Conservation (phyloP, 2,888 invertebrate species). For the Didymodactylos carnosus region DNA sequence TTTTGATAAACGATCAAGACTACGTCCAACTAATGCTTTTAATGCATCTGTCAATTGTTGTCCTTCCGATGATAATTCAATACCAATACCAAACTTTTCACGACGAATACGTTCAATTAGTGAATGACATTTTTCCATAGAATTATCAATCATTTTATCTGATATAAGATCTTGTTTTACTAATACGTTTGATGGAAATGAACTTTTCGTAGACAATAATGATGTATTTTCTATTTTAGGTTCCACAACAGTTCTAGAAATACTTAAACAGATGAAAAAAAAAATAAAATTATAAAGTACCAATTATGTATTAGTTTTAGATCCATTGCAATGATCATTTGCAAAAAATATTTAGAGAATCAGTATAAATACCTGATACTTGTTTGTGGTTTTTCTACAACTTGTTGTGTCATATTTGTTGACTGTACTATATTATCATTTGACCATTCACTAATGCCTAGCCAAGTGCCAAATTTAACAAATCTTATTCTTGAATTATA, state of each 20-base stretch:
- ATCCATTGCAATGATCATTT: background rate
- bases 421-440: background rate
- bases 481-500: background rate
- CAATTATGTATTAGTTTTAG: too few relatives aligned
- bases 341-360: background rate
- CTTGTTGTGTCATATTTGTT: background rate
- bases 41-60: conserved; percentile 23
- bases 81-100: conserved; percentile 27
- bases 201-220: too few relatives aligned
- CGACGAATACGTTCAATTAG: background rate
- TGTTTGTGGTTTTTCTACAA: background rate
- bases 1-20: conserved; percentile 23
- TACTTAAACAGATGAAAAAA: too few relatives aligned
- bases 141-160: too few relatives aligned
- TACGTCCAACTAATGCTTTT: conserved; percentile 22
- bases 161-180: too few relatives aligned
- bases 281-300: too few relatives aligned
- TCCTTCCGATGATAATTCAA: conserved; percentile 26
- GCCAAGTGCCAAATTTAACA: background rate
- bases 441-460: background rate
- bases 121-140: too few relatives aligned
- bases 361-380: background rate
- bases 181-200: too few relatives aligned
- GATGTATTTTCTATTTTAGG: too few relatives aligned
- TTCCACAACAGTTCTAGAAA: too few relatives aligned